phyloP scores from a whole-genome alignment of 1,140 invertebrate species.

The Drosophila nikananu region DNA sequence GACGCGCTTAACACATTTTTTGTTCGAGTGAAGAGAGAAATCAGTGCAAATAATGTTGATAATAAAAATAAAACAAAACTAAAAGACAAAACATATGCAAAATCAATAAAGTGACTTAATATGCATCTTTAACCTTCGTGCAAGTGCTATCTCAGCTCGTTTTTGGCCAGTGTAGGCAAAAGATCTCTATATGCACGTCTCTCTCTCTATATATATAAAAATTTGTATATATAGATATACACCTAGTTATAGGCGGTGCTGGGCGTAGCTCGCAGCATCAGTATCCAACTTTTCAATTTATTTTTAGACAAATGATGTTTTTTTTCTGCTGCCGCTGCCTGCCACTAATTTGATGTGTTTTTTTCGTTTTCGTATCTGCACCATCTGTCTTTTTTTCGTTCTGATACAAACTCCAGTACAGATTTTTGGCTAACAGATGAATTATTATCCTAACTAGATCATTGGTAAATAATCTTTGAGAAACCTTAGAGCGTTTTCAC shows the following conservation, averaged over 20 bases:
- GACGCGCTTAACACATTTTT: conserved; percentile 26
- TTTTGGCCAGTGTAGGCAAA: conserved; percentile 33
- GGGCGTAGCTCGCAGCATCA: conserved; percentile 48
- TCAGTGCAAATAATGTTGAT: conserved; percentile 13
- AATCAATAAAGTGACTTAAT: conserved; percentile 18
- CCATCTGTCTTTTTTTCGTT: conserved; percentile 15
- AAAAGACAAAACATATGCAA: background rate
- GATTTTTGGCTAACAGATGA: background rate
- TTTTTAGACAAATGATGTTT: conserved; percentile 60
- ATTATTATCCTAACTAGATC: background rate
- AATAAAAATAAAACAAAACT: background rate
- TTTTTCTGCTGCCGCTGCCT: conserved; percentile 13
- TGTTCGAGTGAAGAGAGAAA: conserved; percentile 30
- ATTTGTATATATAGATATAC: conserved; percentile 34
- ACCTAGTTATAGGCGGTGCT: conserved; percentile 40
- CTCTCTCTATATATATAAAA: conserved; percentile 32
- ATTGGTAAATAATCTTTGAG: background rate
- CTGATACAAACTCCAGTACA: background rate
- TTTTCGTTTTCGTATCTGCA: conserved; percentile 23
- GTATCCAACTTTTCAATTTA: conserved; percentile 47
- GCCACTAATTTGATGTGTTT: conserved; percentile 47
- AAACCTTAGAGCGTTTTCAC: too few relatives aligned
- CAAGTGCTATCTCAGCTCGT: conserved; percentile 14
- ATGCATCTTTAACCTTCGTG: conserved; percentile 17
- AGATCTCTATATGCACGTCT: conserved; percentile 34